A percentile compares a stretch with the other conserved stretches of the same genome.
phyloP scores from a whole-genome alignment of 1,140 invertebrate species.

The Drosophila chauvacae region DNA sequence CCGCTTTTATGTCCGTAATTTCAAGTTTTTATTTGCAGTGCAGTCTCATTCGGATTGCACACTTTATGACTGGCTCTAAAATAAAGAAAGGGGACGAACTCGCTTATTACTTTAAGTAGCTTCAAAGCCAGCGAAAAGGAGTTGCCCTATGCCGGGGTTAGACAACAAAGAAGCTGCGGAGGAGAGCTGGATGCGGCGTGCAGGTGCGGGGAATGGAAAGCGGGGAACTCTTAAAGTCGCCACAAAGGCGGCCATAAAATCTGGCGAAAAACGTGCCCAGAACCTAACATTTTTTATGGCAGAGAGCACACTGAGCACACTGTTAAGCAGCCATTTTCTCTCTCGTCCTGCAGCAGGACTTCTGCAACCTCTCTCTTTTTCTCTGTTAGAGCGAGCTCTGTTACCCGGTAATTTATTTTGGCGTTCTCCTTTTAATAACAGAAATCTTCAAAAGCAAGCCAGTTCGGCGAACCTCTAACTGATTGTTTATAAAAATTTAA shows the following conservation, averaged over 20 bases:
- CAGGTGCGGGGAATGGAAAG: background rate
- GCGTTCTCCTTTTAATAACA: background rate
- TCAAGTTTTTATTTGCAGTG: conserved; percentile 19
- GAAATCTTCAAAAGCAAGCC: background rate
- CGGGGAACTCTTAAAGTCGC: conserved; percentile 57
- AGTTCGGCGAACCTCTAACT: too few relatives aligned
- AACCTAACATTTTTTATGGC: conserved; percentile 61
- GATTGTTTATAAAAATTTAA: background rate
- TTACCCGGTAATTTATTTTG: conserved; percentile 62
- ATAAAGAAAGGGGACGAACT: conserved; percentile 27
- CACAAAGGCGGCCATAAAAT: conserved; percentile 44
- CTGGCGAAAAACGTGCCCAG: conserved; percentile 29
- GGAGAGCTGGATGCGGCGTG: background rate
- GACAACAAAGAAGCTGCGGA: conserved; percentile 43
- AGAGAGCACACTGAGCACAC: conserved; percentile 22
- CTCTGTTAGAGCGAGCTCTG: conserved; percentile 15
- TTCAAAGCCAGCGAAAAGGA: conserved; percentile 32
- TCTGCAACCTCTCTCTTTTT: conserved; percentile 6
- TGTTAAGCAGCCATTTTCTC: conserved; percentile 17
- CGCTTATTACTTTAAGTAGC: conserved; percentile 42
- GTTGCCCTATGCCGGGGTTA: background rate
- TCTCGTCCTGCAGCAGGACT: background rate
- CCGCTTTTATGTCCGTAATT: conserved; percentile 37
- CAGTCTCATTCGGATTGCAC: conserved; percentile 23
- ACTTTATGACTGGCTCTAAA: conserved; percentile 42